Conservation (phyloP, 2,113 vertebrate species). For the Calonectris borealis region DNA sequence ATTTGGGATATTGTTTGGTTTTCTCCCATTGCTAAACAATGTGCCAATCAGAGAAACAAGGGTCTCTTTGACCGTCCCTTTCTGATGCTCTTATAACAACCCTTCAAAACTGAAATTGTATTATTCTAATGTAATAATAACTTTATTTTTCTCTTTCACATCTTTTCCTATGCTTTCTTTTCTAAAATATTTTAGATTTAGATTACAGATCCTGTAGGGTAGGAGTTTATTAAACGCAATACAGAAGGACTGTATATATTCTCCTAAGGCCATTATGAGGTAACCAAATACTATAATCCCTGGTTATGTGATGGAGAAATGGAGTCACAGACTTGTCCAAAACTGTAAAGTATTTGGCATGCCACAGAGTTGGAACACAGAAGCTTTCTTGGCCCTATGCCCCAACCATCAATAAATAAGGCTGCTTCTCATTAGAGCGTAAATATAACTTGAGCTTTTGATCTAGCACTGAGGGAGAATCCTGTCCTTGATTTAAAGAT, state of each 20-base stretch:
- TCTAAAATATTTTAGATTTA: neutral
- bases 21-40: neutral
- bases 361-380: neutral
- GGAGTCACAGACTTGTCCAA: neutral
- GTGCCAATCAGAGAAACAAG: neutral
- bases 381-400: neutral
- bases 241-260: neutral
- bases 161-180: neutral
- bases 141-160: neutral
- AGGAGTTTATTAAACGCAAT: neutral
- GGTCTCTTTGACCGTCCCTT: neutral
- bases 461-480: neutral
- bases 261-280: neutral
- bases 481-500: neutral
- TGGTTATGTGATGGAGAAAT: slow-evolving; percentile 4
- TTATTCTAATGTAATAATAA: neutral
- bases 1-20: neutral
- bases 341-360: neutral
- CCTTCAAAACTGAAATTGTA: neutral
- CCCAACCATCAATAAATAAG: neutral
- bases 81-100: neutral
- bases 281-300: slow-evolving; percentile 5
- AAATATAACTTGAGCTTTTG: slow-evolving; percentile 25
- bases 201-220: neutral
- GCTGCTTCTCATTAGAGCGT: neutral